phyloP scores from a whole-genome alignment of 1,140 invertebrate species.

The Cherax destructor region DNA sequence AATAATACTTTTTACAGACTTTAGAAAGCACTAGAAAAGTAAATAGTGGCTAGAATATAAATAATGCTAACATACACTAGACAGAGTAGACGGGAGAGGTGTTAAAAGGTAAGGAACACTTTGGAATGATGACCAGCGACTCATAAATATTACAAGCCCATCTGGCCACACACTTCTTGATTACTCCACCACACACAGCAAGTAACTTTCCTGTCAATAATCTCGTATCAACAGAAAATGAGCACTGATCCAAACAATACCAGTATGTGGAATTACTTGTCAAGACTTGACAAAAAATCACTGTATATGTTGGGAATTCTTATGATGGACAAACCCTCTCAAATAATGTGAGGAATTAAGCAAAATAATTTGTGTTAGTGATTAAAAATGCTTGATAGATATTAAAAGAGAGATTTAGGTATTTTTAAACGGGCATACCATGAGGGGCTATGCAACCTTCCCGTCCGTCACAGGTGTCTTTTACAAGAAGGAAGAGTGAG shows the following conservation, averaged over 20 bases:
- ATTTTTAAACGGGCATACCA: neutral
- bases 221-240: neutral
- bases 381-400: neutral
- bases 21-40: constrained; percentile 1
- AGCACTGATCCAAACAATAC: neutral
- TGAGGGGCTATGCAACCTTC: neutral
- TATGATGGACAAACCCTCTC: neutral
- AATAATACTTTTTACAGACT: constrained; percentile 18
- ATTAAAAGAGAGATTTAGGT: neutral
- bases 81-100: neutral
- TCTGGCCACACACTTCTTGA: neutral
- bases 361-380: neutral
- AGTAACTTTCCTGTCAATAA: neutral
- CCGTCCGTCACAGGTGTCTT: neutral
- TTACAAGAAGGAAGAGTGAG: neutral
- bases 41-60: neutral
- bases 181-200: neutral
- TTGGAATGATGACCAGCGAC: neutral
- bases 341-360: neutral
- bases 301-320: neutral
- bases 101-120: neutral
- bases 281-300: neutral
- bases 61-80: neutral
- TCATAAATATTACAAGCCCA: neutral
- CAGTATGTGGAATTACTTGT: too few species aligned